Conservation (phyloP, 2,797 vertebrate species). For the Enteromius radiatus region DNA sequence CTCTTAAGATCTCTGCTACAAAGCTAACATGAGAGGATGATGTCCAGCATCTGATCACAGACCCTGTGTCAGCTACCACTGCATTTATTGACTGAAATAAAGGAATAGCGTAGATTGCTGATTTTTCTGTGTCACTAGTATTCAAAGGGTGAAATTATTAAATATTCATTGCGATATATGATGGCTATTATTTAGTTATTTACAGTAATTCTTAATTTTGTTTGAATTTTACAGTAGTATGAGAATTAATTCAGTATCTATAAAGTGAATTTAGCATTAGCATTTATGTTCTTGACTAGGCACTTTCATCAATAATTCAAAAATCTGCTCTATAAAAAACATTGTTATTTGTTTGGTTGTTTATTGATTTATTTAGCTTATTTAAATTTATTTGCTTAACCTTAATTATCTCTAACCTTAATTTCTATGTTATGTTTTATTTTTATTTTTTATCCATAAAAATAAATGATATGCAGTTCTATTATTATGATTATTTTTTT, state of each 20-base stretch:
- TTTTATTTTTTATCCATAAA: background rate
- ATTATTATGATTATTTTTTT: background rate
- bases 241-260: background rate
- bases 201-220: background rate
- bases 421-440: background rate
- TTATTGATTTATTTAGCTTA: background rate
- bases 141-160: background rate
- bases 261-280: background rate
- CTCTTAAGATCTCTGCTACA: conserved; percentile 43
- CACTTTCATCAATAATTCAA: background rate
- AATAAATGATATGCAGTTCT: background rate
- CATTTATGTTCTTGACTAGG: background rate
- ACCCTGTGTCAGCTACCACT: conserved; percentile 26
- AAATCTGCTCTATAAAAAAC: background rate
- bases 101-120: background rate
- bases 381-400: background rate
- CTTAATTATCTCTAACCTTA: background rate
- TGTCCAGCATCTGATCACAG: conserved; percentile 23
- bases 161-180: background rate
- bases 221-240: conserved; percentile 9
- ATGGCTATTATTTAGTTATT: conserved; percentile 15
- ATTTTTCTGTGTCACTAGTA: background rate
- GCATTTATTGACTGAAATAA: conserved; percentile 42
- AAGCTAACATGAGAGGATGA: conserved; percentile 46
- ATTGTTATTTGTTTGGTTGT: background rate